Base-by-base conservation (phyloP, 2,888 invertebrate species). In the Brachycybe producta region DNA sequence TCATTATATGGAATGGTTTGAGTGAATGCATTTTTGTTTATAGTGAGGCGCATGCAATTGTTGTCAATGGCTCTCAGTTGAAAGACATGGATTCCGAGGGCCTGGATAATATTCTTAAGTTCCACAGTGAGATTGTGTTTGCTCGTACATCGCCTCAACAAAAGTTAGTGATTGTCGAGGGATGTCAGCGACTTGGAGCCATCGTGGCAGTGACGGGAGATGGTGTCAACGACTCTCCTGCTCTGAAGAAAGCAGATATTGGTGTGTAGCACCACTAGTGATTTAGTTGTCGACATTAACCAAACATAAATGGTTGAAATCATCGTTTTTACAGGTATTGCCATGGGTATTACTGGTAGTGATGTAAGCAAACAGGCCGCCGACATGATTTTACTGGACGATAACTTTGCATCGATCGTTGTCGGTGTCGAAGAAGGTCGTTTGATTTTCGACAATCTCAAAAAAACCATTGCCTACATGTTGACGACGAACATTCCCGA, bases 281-380 rank as follows among this genome's bases (percentile, higher is more conserved):
- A 39, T 19, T 34, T 34, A 34, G 17, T 34, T 34, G 4, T n/a
- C 4, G 34, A n/a, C n/a, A n/a, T n/a, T n/a, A n/a, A n/a, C n/a
- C n/a, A n/a, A n/a, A n/a, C n/a, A n/a, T n/a, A n/a, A n/a, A n/a
- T n/a, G n/a, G n/a, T 27, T 19, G n/a, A 49, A 21, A 8, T 41
- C 5, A 28, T 44, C 5, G 15, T 39, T n/a, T 59, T 59, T 40
- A n/a, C 49, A 61, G 61, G 61, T 66, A 86, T 90, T 57, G 88
- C 90, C 59, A 90, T 91, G 90, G 90, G 90, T 66, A 90, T 91
- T 61, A 83, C 88, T 56, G 91, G 91, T 44, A 88, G 88, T 24
- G 91, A 91, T 68, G 90, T 91, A 35, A 90, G 90, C 52, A 91
- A 91, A 67, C 57, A 59, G 49, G 59, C 58, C 8, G 59, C 55